These are phyloP conservation scores for Ormyrus pomaceus DNA, from an alignment of 2,888 invertebrate genomes.

Conservation along the genomic window DNA sequence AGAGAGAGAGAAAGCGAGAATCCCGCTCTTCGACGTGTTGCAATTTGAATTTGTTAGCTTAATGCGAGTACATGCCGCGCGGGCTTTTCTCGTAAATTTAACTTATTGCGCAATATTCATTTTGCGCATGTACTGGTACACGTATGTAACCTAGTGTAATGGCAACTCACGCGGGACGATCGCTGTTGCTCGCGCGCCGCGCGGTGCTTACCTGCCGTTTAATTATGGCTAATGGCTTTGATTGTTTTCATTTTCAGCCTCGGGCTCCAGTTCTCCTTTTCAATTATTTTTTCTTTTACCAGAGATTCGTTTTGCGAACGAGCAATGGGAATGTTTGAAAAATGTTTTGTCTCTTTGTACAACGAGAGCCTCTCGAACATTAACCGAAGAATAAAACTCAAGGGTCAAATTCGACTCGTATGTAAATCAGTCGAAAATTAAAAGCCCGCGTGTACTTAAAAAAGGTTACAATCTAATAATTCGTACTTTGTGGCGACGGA, in stretches of 20 bases:
- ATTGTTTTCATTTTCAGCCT: slow-evolving; percentile 9
- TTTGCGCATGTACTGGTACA: neutral
- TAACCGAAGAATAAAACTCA: no score
- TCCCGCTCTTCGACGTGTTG: slow-evolving; percentile 28
- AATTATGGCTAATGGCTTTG: slow-evolving; percentile 33
- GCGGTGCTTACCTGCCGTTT: neutral
- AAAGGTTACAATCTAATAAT: neutral
- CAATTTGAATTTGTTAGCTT: slow-evolving; percentile 51
- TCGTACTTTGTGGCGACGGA: no score
- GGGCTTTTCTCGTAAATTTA: slow-evolving; percentile 36
- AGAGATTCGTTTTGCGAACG: no score
- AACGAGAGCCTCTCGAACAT: no score
- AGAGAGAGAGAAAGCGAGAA: neutral
- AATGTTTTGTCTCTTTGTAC: no score
- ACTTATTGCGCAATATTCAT: slow-evolving; percentile 40
- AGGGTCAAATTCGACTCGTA: no score
- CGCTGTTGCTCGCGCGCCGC: neutral
- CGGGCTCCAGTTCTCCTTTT: neutral
- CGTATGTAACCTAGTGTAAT: slow-evolving; percentile 4
- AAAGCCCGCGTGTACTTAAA: neutral
- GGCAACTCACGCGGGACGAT: neutral
- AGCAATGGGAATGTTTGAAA: no score
- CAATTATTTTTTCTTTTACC: neutral
- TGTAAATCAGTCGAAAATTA: neutral
- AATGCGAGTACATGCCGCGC: slow-evolving; percentile 8